Evolutionary conservation across 1,140 invertebrate genomes (phyloP).

Genomic region (Bicyclus anynana): DNA sequence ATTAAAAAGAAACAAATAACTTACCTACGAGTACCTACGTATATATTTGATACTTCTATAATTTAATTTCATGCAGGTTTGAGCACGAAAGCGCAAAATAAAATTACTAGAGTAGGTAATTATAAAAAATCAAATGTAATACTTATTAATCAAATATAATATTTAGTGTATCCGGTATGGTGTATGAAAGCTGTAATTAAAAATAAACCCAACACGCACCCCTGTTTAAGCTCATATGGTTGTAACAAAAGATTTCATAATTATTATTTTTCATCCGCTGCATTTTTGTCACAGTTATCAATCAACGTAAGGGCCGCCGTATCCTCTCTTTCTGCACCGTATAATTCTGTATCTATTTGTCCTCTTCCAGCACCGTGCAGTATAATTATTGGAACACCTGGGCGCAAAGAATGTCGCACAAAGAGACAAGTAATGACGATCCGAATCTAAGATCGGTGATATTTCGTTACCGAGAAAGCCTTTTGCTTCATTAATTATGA

Average conservation of each 20-base stretch:
- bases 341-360: constrained; percentile 32
- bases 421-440: constrained; percentile 74
- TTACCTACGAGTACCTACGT: too few relatives aligned
- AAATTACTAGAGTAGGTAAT: too few relatives aligned
- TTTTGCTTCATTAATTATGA: constrained; percentile 77
- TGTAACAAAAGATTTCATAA: constrained; percentile 74
- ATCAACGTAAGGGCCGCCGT: constrained; percentile 63
- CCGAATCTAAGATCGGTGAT: constrained; percentile 72
- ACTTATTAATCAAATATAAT: too few relatives aligned
- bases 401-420: constrained; percentile 75
- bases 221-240: constrained; percentile 62
- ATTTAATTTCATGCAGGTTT: too few relatives aligned
- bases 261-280: constrained; percentile 77
- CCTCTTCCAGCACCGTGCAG: constrained; percentile 45
- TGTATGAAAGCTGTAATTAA: constrained; percentile 9
- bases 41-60: too few relatives aligned
- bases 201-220: constrained; percentile 42
- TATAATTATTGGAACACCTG: constrained; percentile 76
- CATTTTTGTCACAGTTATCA: constrained; percentile 78
- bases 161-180: too few relatives aligned
- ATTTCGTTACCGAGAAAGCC: constrained; percentile 73
- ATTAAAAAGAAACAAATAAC: too few relatives aligned
- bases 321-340: constrained; percentile 36
- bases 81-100: too few relatives aligned
- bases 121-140: too few relatives aligned